A percentile compares a stretch with the other conserved stretches of the same genome.
These are phyloP conservation scores for Pheosia gnoma DNA, from an alignment of 2,888 invertebrate genomes.

Conservation along the genomic window DNA sequence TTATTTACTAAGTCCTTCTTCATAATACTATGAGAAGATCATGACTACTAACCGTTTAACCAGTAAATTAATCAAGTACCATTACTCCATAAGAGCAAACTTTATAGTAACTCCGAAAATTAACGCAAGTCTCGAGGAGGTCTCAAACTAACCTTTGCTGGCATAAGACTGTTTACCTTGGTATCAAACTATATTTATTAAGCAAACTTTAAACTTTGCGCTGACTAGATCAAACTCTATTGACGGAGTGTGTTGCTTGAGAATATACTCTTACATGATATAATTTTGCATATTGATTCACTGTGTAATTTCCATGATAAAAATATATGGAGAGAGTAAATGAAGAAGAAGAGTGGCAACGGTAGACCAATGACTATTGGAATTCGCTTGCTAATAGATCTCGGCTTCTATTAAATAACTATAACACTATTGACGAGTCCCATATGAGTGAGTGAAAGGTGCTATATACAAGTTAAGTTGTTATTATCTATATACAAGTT, in stretches of 20 bases:
- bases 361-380: too few relatives aligned
- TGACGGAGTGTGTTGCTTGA: constrained; percentile 9
- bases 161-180: constrained; percentile 7
- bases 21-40: not conserved
- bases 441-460: too few relatives aligned
- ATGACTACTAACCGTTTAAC: not conserved
- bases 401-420: too few relatives aligned
- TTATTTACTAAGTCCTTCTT: not conserved
- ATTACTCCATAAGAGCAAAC: not conserved
- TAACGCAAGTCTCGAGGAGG: constrained; percentile 3
- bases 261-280: not conserved
- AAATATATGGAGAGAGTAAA: too few relatives aligned
- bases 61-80: not conserved
- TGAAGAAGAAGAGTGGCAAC: too few relatives aligned
- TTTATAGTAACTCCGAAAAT: not conserved
- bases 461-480: too few relatives aligned
- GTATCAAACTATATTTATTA: not conserved
- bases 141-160: not conserved
- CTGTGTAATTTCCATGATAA: too few relatives aligned
- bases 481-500: too few relatives aligned
- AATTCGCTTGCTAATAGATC: too few relatives aligned
- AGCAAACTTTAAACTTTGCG: constrained; percentile 3
- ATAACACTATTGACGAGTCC: too few relatives aligned
- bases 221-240: constrained; percentile 7
- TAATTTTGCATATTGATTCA: too few relatives aligned